Evolutionary conservation across 2,113 vertebrate genomes (phyloP).

Genomic region (Hippocampus barbouri): DNA sequence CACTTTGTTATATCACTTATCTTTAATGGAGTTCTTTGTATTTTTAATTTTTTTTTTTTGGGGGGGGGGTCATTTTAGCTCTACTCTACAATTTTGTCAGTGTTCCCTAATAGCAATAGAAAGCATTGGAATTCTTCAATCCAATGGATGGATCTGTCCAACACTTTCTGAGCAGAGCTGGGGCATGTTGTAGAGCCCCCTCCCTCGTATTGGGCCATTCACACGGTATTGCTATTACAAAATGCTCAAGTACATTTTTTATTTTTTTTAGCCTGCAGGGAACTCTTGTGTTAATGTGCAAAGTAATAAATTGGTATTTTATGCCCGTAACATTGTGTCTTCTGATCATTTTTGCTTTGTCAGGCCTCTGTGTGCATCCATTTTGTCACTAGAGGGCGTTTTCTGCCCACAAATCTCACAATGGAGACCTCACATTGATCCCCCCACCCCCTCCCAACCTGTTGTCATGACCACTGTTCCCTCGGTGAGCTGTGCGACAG

Average conservation of each 20-base stretch:
- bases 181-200: conserved; percentile 52
- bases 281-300: conserved; percentile 94
- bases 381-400: not conserved
- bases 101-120: conserved; percentile 84
- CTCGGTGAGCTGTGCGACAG: conserved; percentile 51
- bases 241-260: conserved; percentile 54
- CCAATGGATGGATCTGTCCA: conserved; percentile 56
- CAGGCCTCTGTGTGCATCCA: too few relatives aligned
- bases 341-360: conserved; percentile 8
- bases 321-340: conserved; percentile 75
- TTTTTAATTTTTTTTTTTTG: conserved; percentile 59
- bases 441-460: conserved; percentile 30
- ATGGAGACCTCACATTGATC: conserved; percentile 4
- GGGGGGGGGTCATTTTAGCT: conserved; percentile 63
- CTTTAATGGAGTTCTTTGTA: conserved; percentile 71
- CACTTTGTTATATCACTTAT: conserved; percentile 75
- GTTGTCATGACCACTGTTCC: conserved; percentile 75
- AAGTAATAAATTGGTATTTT: conserved; percentile 91
- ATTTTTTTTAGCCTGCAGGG: conserved; percentile 93
- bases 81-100: conserved; percentile 51
- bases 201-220: conserved; percentile 58
- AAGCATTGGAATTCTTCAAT: conserved; percentile 26
- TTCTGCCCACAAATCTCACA: not conserved
- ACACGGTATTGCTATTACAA: conserved; percentile 79
- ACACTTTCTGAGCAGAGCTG: conserved; percentile 69